Conservation (phyloP, 2,113 vertebrate species). For the Lipotes vexillifer region DNA sequence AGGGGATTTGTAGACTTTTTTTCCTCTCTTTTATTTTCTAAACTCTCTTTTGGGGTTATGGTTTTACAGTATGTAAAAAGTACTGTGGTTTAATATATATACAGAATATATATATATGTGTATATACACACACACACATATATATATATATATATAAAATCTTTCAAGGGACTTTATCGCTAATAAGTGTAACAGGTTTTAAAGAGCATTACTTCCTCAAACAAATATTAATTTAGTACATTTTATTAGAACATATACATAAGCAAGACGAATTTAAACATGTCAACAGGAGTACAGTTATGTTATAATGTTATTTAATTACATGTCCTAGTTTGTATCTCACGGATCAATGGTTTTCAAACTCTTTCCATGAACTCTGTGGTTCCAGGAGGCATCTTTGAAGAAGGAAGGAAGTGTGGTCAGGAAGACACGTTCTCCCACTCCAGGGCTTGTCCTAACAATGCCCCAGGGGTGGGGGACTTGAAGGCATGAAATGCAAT, state of each 20-base stretch:
- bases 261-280: constrained; percentile 35
- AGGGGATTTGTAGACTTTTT: background rate
- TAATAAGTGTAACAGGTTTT: constrained; percentile 25
- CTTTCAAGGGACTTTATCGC: background rate
- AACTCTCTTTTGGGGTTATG: background rate
- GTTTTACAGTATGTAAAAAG: constrained; percentile 7
- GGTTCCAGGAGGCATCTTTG: constrained; percentile 36
- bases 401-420: constrained; percentile 24
- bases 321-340: constrained; percentile 14
- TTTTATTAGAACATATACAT: constrained; percentile 29
- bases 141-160: background rate
- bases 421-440: constrained; percentile 31
- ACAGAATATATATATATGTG: background rate
- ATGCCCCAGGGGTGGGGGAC: background rate
- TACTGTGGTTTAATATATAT: background rate
- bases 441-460: background rate
- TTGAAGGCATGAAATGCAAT: constrained; percentile 60
- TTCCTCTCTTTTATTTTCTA: background rate
- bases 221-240: constrained; percentile 19
- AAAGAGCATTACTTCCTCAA: constrained; percentile 40
- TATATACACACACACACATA: background rate
- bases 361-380: constrained; percentile 33
- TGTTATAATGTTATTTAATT: constrained; percentile 52
- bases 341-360: constrained; percentile 41
- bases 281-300: background rate